These are phyloP conservation scores for Pseudachorutes palmiensis DNA, from an alignment of 1,140 invertebrate species.

Conservation along the genomic window DNA sequence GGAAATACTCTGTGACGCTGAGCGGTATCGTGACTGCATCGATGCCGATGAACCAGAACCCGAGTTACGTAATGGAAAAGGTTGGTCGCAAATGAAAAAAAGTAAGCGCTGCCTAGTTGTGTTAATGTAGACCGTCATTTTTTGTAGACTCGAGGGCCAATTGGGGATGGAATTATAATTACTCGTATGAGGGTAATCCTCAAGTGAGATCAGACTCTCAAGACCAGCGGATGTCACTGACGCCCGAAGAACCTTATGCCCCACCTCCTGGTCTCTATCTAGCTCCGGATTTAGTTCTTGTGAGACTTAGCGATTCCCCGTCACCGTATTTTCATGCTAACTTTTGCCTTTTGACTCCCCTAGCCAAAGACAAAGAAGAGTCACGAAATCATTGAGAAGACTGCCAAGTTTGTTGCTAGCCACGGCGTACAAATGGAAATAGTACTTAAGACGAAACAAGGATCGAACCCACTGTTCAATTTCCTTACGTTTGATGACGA, in stretches of 20 bases:
- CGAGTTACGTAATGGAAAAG: constrained; percentile 66
- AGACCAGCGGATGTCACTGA: constrained; percentile 44
- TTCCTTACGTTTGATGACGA: constrained; percentile 80
- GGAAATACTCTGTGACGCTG: constrained; percentile 80
- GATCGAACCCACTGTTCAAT: constrained; percentile 83
- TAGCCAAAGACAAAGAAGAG: constrained; percentile 87
- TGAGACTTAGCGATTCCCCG: constrained; percentile 40
- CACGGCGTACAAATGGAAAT: constrained; percentile 98
- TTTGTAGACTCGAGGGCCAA: no score
- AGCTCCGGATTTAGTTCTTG: constrained; percentile 61
- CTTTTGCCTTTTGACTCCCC: constrained; percentile 39
- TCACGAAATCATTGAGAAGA: constrained; percentile 93
- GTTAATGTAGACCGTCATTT: neutral
- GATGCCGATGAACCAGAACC: constrained; percentile 58
- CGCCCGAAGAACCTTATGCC: constrained; percentile 58
- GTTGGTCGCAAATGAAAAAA: no score
- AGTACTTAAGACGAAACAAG: constrained; percentile 91
- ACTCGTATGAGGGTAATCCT: constrained; percentile 20
- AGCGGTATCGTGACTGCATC: constrained; percentile 77
- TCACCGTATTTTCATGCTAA: constrained; percentile 9
- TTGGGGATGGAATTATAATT: constrained; percentile 19
- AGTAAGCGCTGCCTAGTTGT: neutral
- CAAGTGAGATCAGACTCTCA: constrained; percentile 19
- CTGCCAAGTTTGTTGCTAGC: constrained; percentile 81
- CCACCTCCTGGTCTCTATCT: constrained; percentile 61